Evolutionary conservation across 2,113 vertebrate genomes (phyloP), one percentile per base, ranked within the genome.

Genomic region (Gulo gulo): DNA sequence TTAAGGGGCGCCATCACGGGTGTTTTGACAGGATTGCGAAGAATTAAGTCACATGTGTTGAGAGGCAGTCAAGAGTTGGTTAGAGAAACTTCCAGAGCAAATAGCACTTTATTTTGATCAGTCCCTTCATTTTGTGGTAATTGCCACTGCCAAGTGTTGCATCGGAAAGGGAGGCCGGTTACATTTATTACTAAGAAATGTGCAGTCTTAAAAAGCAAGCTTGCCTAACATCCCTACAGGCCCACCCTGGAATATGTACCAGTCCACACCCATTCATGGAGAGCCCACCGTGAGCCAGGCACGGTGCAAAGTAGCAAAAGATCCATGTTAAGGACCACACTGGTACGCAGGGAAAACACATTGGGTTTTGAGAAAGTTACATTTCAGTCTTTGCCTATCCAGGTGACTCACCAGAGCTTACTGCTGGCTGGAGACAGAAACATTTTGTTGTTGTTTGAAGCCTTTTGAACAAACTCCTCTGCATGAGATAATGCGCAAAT

Each of bases 41-140:
- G 83, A 86, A 83, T 88, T 90, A n/a, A 55, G 55, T 94, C 98
- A 84, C 47, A 36, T 36, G 31, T 69, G 67, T 74, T 94, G 55
- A 96, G 91, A 73, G 47, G n/a, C 59, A 39, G 29, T 73, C 13
- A 21, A 36, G 96, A 85, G 47, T 45, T 50, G 1, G 39, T 78
- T 84, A 97, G 97, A 94, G 80, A 97, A 97, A 96, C 50, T 91
- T 91, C 26, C 85, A 94, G 61, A 96, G 96, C 88, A 96, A 96
- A 97, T 61, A 97, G 98, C 98, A 98, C 98, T 98, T 98, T 99
- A 98, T 98, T 97, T 98, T 97, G 92, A 96, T 74, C 52, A 88
- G 31, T 79, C 26, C 87, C 95, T 97, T 97, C 45, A n/a, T 94
- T 97, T 86, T 42, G 36, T 36, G 50, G 34, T 96, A 67, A 92